Evolutionary conservation across 2,113 vertebrate species (phyloP), one percentile per base, ranked within the genome.

Genomic region (Octodon degus): DNA sequence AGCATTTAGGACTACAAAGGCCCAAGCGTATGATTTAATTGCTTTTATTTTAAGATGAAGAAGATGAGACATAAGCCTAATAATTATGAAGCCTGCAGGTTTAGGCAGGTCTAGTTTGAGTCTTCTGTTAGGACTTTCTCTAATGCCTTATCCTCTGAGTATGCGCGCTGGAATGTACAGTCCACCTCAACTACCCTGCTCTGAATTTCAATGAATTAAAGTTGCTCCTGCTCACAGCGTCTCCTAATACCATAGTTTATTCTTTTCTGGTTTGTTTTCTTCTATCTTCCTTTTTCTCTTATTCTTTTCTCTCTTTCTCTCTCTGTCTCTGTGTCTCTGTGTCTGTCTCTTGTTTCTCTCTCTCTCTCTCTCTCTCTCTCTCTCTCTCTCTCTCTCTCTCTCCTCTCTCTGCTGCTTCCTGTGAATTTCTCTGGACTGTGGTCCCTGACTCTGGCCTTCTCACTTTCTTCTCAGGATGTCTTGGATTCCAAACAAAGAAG

Each of bases 41-140:
- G 34, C 22, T 20, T 80, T 94, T 34, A 82, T 90, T 95, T 86
- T 96, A 89, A 85, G 90, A 62, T 96, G 89, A 76, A 8, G 67
- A 74, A 84, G 87, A 82, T 55, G 40, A 90, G 30, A 89, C 79
- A 16, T 6, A 40, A 86, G 58, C 34, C 40, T 91, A 86, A 27
- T n/a, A 25, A 67, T 17, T 27, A 14, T 11, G 67, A 55, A 84
- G 40, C 4, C 72, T 0, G 0, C 27, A 25, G 37, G 24, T 76
- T 43, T 55, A 5, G 32, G 8, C 14, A 68, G 55, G 17, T 32
- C 77, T 83, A 72, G 19, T 25, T 95, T 6, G 10, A 8, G n/a
- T 81, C 68, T 60, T 22, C 10, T 62, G 5, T 19, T 79, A 62
- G 74, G 9, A 3, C 43, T 47, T 40, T 76, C 68, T 82, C 12